Conservation (phyloP, 2,113 vertebrate species). For the Sardina pilchardus region DNA sequence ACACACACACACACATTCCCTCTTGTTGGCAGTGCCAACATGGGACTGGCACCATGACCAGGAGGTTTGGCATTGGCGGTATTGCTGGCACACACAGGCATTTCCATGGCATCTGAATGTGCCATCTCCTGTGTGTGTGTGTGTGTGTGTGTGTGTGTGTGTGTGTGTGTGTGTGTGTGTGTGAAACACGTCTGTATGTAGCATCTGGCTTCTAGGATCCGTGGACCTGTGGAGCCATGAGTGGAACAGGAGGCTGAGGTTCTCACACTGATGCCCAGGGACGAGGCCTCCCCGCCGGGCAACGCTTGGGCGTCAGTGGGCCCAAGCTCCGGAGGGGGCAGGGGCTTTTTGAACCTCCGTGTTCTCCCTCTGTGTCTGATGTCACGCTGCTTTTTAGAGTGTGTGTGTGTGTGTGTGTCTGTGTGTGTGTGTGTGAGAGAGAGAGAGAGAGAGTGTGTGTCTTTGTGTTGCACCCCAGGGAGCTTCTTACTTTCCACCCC, state of each 20-base stretch:
- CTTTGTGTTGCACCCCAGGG: conserved; percentile 38
- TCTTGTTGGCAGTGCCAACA: not conserved
- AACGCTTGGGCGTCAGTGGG: not conserved
- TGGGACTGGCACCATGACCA: too few species aligned
- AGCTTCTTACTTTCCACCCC: conserved; percentile 33
- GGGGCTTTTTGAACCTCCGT: conserved; percentile 1
- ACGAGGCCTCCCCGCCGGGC: not conserved
- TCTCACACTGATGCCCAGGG: not conserved
- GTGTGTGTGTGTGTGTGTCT: not conserved
- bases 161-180: not conserved
- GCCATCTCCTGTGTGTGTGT: conserved; percentile 5
- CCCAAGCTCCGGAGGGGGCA: not conserved
- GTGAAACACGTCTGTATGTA: not conserved
- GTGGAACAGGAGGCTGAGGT: not conserved
- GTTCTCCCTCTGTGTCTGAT: conserved; percentile 6
- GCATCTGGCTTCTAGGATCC: not conserved
- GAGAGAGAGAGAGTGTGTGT: not conserved
- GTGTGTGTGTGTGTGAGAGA: not conserved
- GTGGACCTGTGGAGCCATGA: not conserved
- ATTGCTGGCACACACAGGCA: too few species aligned
- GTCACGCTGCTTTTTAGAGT: not conserved
- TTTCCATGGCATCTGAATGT: too few species aligned
- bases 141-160: conserved; percentile 13
- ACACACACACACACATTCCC: not conserved
- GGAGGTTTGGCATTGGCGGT: too few species aligned